Evolutionary conservation across 2,888 invertebrate species (phyloP).

Genomic region (Cordylochernes scorpioides): DNA sequence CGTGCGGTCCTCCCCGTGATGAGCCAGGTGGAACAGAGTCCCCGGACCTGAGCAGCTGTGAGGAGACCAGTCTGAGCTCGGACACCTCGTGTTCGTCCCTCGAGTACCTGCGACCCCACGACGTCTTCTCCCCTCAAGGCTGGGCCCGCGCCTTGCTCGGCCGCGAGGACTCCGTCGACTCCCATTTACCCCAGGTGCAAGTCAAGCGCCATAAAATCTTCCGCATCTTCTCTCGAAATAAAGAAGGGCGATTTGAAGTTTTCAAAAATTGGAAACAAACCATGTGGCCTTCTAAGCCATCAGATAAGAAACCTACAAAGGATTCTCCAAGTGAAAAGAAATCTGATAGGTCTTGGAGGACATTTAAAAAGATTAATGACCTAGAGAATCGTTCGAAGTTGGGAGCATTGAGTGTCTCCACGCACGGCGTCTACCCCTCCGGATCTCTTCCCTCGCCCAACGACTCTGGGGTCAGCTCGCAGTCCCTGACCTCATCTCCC

Average conservation of each 20-base stretch:
- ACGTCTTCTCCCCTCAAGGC: conserved; percentile 9
- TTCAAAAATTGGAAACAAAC: too few species aligned
- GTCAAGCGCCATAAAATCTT: conserved; percentile 3
- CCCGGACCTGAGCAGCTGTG: too few species aligned
- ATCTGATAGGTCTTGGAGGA: too few species aligned
- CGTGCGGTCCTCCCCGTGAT: too few species aligned
- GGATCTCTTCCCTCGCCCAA: conserved; percentile 7
- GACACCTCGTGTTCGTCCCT: conserved; percentile 11
- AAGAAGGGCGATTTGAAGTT: background rate
- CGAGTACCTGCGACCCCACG: conserved; percentile 9
- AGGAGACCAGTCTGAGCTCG: too few species aligned
- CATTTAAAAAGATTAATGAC: too few species aligned
- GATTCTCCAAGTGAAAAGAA: background rate
- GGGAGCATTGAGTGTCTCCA: too few species aligned
- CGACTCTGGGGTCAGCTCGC: conserved; percentile 11
- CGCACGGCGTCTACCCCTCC: background rate
- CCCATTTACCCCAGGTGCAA: conserved; percentile 18
- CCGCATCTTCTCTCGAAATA: conserved; percentile 14
- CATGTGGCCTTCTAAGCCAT: too few species aligned
- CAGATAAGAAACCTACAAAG: background rate
- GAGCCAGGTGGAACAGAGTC: too few species aligned
- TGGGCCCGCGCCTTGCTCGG: conserved; percentile 14
- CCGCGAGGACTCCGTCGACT: conserved; percentile 22
- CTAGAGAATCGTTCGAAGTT: background rate
- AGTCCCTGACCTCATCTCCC: conserved; percentile 11